phyloP scores from a whole-genome alignment of 2,113 vertebrate genomes.

The Urocitellus parryii region DNA sequence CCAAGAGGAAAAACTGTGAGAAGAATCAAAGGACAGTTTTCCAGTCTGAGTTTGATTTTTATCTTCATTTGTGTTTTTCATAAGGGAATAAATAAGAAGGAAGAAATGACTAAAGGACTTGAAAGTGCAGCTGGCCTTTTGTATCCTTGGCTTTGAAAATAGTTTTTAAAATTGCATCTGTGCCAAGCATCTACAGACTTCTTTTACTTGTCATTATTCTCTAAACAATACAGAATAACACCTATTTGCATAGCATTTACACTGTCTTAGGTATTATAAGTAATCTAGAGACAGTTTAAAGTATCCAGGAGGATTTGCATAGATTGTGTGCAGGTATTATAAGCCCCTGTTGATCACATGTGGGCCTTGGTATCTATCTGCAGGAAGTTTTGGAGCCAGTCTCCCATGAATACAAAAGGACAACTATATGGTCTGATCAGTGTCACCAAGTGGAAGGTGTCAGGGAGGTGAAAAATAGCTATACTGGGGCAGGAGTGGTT shows the following conservation, averaged over 20 bases:
- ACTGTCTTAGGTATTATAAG: not conserved
- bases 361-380: not conserved
- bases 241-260: not conserved
- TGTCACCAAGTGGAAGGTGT: not conserved
- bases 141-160: not conserved
- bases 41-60: constrained; percentile 35
- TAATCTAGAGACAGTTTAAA: not conserved
- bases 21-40: constrained; percentile 39
- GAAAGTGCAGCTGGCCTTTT: too few species aligned
- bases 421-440: not conserved
- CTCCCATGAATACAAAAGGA: not conserved
- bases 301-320: not conserved
- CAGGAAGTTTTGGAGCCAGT: not conserved
- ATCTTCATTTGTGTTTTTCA: constrained; percentile 33
- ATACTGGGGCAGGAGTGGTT: not conserved
- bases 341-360: not conserved
- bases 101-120: not conserved
- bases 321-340: not conserved
- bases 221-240: not conserved
- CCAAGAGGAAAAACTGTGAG: constrained; percentile 33
- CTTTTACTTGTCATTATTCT: not conserved
- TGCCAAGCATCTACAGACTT: not conserved
- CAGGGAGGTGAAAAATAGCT: not conserved
- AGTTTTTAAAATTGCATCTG: not conserved
- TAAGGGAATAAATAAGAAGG: not conserved